phyloP scores from a whole-genome alignment of 2,797 vertebrate species.

The Rhadinocentrus ornatus region DNA sequence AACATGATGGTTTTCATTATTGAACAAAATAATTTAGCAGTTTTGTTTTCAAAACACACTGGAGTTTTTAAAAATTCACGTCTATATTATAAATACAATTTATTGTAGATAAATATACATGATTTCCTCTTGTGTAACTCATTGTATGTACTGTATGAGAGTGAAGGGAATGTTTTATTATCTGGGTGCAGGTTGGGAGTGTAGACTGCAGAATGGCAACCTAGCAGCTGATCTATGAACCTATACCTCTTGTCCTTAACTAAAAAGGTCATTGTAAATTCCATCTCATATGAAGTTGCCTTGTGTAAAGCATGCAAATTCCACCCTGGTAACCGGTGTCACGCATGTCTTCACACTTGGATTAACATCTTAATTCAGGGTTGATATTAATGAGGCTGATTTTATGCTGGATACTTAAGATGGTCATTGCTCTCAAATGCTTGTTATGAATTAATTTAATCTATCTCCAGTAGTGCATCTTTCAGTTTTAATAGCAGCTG shows the following conservation, averaged over 20 bases:
- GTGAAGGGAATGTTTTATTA: conserved; percentile 11
- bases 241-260: conserved; percentile 30
- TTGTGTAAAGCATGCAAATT: conserved; percentile 12
- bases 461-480: not conserved
- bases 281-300: conserved; percentile 21
- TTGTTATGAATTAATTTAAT: conserved; percentile 34
- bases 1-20: conserved; percentile 4
- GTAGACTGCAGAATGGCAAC: conserved; percentile 24
- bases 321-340: conserved; percentile 15
- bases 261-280: conserved; percentile 30
- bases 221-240: conserved; percentile 34
- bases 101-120: conserved; percentile 14
- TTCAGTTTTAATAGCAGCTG: conserved; percentile 31
- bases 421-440: conserved; percentile 10
- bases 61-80: conserved; percentile 7
- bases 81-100: conserved; percentile 16
- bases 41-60: conserved; percentile 17
- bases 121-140: conserved; percentile 17
- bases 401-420: conserved; percentile 16
- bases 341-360: conserved; percentile 12
- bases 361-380: conserved; percentile 31
- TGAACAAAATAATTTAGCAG: not conserved
- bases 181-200: not conserved
- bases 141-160: conserved; percentile 21
- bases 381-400: conserved; percentile 27